A percentile compares a stretch with the other conserved stretches of the same genome.
These are phyloP conservation scores for Cataglyphis altisquamis DNA, from an alignment of 2,888 invertebrate genomes.

Conservation along the genomic window DNA sequence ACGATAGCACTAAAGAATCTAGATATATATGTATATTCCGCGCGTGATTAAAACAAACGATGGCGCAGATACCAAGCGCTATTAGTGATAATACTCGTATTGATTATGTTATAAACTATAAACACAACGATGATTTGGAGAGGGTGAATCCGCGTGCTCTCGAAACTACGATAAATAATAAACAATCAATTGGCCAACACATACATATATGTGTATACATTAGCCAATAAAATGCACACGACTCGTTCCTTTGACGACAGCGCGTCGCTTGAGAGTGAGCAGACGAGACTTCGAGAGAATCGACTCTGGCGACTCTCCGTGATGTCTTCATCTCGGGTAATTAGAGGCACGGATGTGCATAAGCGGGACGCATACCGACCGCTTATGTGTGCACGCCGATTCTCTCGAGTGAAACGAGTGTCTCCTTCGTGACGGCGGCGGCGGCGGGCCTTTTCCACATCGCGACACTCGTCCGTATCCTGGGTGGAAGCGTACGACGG, in stretches of 20 bases:
- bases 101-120: constrained; percentile 62
- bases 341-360: constrained; percentile 76
- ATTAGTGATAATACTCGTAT: constrained; percentile 67
- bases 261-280: constrained; percentile 55
- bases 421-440: constrained; percentile 51
- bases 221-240: constrained; percentile 62
- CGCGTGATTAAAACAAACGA: constrained; percentile 38
- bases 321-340: constrained; percentile 76
- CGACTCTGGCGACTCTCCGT: constrained; percentile 51
- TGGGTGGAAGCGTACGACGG: constrained; percentile 37
- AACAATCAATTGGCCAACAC: constrained; percentile 60
- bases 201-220: background rate
- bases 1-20: constrained; percentile 27
- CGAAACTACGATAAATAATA: constrained; percentile 72
- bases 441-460: constrained; percentile 55
- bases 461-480: constrained; percentile 29
- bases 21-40: constrained; percentile 31
- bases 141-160: constrained; percentile 34
- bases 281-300: constrained; percentile 21
- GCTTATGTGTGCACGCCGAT: constrained; percentile 58
- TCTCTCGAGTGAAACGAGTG: constrained; percentile 74
- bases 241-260: constrained; percentile 63
- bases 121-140: constrained; percentile 65
- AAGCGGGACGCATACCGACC: constrained; percentile 66
- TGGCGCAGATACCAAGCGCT: constrained; percentile 43